Evolutionary conservation across 1,140 invertebrate species (phyloP), one percentile per base, ranked within the genome.

Genomic region (Brachionus manjavacas): DNA sequence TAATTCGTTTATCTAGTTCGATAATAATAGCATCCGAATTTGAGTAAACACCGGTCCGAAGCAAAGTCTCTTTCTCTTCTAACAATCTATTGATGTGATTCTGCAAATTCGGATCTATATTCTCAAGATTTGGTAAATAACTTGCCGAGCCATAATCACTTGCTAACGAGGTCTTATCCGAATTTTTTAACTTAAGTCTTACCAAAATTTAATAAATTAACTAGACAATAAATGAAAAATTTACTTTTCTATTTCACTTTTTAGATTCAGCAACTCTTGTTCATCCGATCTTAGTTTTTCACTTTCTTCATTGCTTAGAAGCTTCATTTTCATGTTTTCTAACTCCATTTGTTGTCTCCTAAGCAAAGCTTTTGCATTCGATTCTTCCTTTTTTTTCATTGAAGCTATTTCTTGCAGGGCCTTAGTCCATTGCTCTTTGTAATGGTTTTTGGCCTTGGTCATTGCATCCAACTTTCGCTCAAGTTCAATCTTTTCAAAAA

Each of bases 361-460:
- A 2, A 89, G 86, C 43, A 87, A 85, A 0, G 87, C 87, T 80
- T 88, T 87, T 1, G 89, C 88, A 23, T 86, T 85, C 3, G 87
- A 87, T 84, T 90, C 88, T 85, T 89, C 87, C 49, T 86, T 86
- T 85, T 90, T 88, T 86, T 90, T 90, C 14, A 89, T 83, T 14
- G 87, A 35, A 0, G 89, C 88, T 31, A 90, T 76, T 84, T 90
- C 90, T 80, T 89, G 88, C 14, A 90, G 85, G 4, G 88, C 88
- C 16, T 88, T 85, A 3, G 88, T 88, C 89, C 89, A 90, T 85
- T 90, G 90, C 84, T 90, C 89, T 84, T 90, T 90, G 85, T 90
- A 90, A 85, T 89, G 88, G 7, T 88, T 84, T 85, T 89, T 90
- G 11, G 89, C 90, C 81, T 89, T 90, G 4, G 85, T 86, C 20